Evolutionary conservation across 2,797 vertebrate genomes (phyloP).

Genomic region (Poeciliopsis paucimaculata): DNA sequence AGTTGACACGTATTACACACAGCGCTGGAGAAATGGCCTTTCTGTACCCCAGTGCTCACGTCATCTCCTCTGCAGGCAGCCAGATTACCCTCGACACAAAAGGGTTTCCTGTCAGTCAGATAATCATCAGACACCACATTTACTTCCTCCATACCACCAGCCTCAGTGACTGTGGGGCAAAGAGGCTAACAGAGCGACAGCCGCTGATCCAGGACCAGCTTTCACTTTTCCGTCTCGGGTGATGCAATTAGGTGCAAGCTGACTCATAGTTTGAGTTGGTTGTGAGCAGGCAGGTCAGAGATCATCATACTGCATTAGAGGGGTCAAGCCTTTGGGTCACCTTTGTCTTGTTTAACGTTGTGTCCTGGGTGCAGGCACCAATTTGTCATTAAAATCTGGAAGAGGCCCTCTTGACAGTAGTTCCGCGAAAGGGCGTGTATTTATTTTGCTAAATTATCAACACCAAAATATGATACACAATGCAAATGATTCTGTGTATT

Average conservation of each 20-base stretch:
- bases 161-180: slow-evolving; percentile 30
- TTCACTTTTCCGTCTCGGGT: slow-evolving; percentile 32
- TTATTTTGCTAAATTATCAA: slow-evolving; percentile 2
- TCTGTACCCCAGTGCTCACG: slow-evolving; percentile 32
- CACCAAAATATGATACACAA: neutral
- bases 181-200: slow-evolving; percentile 19
- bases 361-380: slow-evolving; percentile 21
- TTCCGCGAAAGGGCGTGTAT: neutral
- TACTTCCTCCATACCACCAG: slow-evolving; percentile 61
- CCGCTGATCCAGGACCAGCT: slow-evolving; percentile 46
- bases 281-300: slow-evolving; percentile 54
- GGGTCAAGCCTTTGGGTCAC: slow-evolving; percentile 56
- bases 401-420: neutral
- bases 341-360: slow-evolving; percentile 30
- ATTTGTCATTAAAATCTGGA: slow-evolving; percentile 28
- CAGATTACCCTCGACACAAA: slow-evolving; percentile 73
- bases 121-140: slow-evolving; percentile 63
- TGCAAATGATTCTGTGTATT: neutral
- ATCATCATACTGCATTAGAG: slow-evolving; percentile 61
- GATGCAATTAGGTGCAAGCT: slow-evolving; percentile 38
- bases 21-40: slow-evolving; percentile 26
- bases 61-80: slow-evolving; percentile 66
- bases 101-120: slow-evolving; percentile 73
- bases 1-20: slow-evolving; percentile 16
- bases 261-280: slow-evolving; percentile 29